phyloP scores from a whole-genome alignment of 2,888 invertebrate genomes.

The Petrolisthes manimaculis region DNA sequence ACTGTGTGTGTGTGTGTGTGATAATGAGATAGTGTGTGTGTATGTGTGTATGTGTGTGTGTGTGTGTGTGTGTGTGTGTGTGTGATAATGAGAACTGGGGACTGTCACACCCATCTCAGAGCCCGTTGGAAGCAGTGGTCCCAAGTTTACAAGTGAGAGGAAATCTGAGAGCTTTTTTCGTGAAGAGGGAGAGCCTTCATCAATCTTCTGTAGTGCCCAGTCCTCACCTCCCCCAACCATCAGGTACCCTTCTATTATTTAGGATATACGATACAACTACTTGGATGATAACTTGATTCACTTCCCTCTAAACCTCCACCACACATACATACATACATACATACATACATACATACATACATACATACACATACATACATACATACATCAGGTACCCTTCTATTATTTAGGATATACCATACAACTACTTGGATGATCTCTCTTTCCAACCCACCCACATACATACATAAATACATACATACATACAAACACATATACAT shows the following conservation, averaged over 20 bases:
- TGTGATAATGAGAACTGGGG: too few species aligned
- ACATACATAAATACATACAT: too few species aligned
- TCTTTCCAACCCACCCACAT: too few species aligned
- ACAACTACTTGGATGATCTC: too few species aligned
- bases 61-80: too few species aligned
- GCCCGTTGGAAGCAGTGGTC: slow-evolving; percentile 44
- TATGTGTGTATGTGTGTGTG: slow-evolving; percentile 14
- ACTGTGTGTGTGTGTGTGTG: too few species aligned
- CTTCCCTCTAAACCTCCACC: background rate
- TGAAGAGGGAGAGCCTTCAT: slow-evolving; percentile 12
- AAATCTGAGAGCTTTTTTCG: slow-evolving; percentile 33
- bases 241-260: background rate
- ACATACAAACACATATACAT: too few species aligned
- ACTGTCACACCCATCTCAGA: slow-evolving; percentile 10
- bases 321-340: background rate
- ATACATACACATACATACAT: background rate
- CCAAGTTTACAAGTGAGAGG: slow-evolving; percentile 33
- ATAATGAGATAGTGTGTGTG: too few species aligned
- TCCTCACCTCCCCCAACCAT: slow-evolving; percentile 48
- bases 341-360: background rate
- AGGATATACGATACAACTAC: too few species aligned
- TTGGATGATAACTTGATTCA: background rate
- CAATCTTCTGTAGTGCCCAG: slow-evolving; percentile 57
- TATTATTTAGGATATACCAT: too few species aligned
- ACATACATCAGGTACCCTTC: slow-evolving; percentile 22